Base-by-base conservation (phyloP, 30 jellyfish, hydroid and myxozoan species). In the Catostylus mosaicus region DNA sequence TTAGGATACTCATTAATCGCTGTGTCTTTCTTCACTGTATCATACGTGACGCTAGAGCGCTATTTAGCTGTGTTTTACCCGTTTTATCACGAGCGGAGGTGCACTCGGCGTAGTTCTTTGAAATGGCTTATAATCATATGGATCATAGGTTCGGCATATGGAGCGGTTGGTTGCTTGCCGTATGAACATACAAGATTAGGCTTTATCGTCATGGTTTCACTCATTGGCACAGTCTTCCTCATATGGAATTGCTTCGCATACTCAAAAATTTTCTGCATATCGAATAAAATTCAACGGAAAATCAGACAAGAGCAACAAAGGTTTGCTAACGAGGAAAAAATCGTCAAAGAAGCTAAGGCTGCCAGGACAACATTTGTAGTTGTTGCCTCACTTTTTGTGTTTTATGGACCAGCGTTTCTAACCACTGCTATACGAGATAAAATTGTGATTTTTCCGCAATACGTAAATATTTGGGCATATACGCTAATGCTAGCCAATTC, bases 161-260 rank as follows among this genome's bases (percentile, higher is more conserved):
- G 95, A 24, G 67, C 57, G 22, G 73, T 75, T 19, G 95, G 88
- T 23, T 31, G 88, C 68, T 73, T 73, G 14, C 95, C 95, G 16
- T 47, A 75, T 70, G 38, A 63, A 30, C 26, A 18, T 0, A 48
- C 84, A 4, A 82, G 88, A 3, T 9, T 36, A 20, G 77, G 14
- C 35, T 59, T 75, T 37, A 36, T 84, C 50, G 75, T 61, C 6
- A 73, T 84, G 88, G 95, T 84, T 0, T 56, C 88, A 2, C 68
- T 66, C n/a, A 47, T 84, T 26, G 95, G 95, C 6, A 84, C 88
- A 6, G 64, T 48, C 48, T 75, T 56, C 51, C 67, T 73, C 47
- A 26, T 84, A 14, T 76, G 95, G 77, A 84, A 84, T 56, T 52
- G 88, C 46, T 84, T 72, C 30, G 95, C 95, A 16, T 84, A 84